A percentile compares a stretch with the other conserved stretches of the same genome.
Evolutionary conservation across 2,888 invertebrate genomes (phyloP).

Genomic region (Lumbricus terrestris): DNA sequence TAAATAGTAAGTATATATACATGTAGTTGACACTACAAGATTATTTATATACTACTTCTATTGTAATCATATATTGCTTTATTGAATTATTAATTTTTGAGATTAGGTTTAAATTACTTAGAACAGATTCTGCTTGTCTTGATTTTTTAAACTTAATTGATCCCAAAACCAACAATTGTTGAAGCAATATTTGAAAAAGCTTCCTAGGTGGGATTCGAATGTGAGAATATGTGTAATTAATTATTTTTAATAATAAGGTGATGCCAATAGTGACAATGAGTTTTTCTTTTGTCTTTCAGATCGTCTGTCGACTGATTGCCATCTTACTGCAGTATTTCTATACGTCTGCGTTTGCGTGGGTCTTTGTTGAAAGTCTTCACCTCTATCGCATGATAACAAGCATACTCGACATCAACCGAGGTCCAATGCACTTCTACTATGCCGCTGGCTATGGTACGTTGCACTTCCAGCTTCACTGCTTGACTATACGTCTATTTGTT

Average conservation of each 20-base stretch:
- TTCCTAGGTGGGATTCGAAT: too few species aligned
- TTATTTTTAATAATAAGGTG: neutral
- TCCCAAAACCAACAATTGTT: neutral
- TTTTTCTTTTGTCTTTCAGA: constrained; percentile 62
- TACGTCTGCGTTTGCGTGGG: constrained; percentile 86
- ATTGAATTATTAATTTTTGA: neutral
- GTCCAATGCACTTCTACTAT: constrained; percentile 83
- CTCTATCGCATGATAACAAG: constrained; percentile 90
- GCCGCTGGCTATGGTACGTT: constrained; percentile 29
- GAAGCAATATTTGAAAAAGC: too few species aligned
- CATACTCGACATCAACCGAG: constrained; percentile 92
- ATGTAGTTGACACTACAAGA: neutral
- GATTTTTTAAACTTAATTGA: neutral
- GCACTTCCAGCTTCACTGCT: neutral
- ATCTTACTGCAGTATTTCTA: constrained; percentile 91
- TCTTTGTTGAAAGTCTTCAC: constrained; percentile 87
- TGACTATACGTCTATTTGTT: neutral
- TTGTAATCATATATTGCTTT: neutral
- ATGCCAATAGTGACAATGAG: neutral
- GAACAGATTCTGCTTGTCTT: neutral
- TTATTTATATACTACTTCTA: neutral
- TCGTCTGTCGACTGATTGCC: constrained; percentile 82
- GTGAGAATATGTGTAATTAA: too few species aligned
- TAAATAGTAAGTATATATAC: too few species aligned
- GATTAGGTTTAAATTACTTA: neutral